Evolutionary conservation across 2,113 vertebrate genomes (phyloP), one percentile per base, ranked within the genome.

Genomic region (Origma solitaria): DNA sequence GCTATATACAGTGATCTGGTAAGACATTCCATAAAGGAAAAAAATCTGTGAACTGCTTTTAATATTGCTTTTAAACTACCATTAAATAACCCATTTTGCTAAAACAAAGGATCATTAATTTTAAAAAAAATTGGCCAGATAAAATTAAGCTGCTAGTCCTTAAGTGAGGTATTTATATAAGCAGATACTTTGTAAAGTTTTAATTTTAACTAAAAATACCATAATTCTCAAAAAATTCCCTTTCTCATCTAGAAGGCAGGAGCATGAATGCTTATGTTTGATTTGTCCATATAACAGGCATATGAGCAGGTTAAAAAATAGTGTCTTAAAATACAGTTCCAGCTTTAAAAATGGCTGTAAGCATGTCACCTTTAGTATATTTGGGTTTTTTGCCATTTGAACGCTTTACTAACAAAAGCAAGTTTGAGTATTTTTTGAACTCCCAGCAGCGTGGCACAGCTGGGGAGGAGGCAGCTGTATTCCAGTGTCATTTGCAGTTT

Each of bases 401-500:
- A 53, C 82, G 53, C 23, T 78, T 83, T 65, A 92, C 75, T 92
- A 72, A 76, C 83, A 85, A 77, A 84, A 95, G 50, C 70, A 65
- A 62, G 53, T 77, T 69, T 72, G 31, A 49, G 38, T 57, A 30
- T 23, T 68, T 73, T 93, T 92, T 84, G 30, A 57, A 40, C 42
- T 87, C 18, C 28, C 56, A 51, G 82, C 56, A 58, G 64, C 5
- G 6, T 88, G 80, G 88, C 76, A 60, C 66, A 89, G 81, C 82
- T 79, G 50, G 69, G 57, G 25, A 82, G 80, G 72, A 95, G 73
- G 78, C 86, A 95, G 91, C 91, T 94, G 86, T 62, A 37, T 64
- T 71, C 30, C 86, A 33, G 57, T 60, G 35, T 30, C 10, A 50
- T 58, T 53, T 62, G 73, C 23, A 4, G 57, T 35, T 86, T 91